These are phyloP conservation scores for Patiria pectinifera DNA, from an alignment of 53 echinoderm and acorn worm species.

Conservation along the genomic window DNA sequence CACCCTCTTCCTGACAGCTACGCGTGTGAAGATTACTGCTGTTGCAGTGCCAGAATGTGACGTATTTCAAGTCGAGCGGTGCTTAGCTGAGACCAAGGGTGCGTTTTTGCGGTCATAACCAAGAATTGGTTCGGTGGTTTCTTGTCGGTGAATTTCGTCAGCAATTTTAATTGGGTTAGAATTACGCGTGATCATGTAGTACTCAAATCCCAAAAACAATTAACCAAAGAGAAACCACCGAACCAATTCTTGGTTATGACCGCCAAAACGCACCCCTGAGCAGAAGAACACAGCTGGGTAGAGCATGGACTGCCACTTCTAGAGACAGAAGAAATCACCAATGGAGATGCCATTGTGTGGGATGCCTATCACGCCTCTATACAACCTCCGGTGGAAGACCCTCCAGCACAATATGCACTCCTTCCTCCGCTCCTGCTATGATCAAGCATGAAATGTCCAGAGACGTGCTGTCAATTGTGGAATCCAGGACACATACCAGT, in stretches of 20 bases:
- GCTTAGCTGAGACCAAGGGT: slow-evolving; percentile 37
- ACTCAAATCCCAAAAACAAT: too few relatives aligned
- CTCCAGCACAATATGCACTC: not conserved
- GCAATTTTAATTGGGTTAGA: too few relatives aligned
- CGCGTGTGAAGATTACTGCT: slow-evolving; percentile 31
- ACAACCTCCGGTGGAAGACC: slow-evolving; percentile 11
- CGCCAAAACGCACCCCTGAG: too few relatives aligned
- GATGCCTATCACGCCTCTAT: slow-evolving; percentile 32
- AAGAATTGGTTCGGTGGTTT: too few relatives aligned
- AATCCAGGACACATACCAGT: too few relatives aligned
- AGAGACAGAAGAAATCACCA: slow-evolving; percentile 38
- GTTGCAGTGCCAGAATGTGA: slow-evolving; percentile 42
- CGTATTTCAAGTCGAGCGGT: not conserved
- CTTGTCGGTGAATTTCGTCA: too few relatives aligned
- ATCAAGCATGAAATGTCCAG: not conserved
- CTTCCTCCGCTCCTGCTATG: not conserved
- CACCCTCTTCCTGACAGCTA: slow-evolving; percentile 59
- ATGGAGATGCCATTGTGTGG: not conserved
- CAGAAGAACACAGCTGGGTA: slow-evolving; percentile 21
- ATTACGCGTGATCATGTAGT: too few relatives aligned
- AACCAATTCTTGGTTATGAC: too few relatives aligned
- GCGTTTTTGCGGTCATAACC: too few relatives aligned
- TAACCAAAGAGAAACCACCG: too few relatives aligned
- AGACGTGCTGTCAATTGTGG: too few relatives aligned
- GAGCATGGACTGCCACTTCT: slow-evolving; percentile 45